phyloP scores from a whole-genome alignment of 2,797 vertebrate genomes.

The Pseudochirops corinnae region DNA sequence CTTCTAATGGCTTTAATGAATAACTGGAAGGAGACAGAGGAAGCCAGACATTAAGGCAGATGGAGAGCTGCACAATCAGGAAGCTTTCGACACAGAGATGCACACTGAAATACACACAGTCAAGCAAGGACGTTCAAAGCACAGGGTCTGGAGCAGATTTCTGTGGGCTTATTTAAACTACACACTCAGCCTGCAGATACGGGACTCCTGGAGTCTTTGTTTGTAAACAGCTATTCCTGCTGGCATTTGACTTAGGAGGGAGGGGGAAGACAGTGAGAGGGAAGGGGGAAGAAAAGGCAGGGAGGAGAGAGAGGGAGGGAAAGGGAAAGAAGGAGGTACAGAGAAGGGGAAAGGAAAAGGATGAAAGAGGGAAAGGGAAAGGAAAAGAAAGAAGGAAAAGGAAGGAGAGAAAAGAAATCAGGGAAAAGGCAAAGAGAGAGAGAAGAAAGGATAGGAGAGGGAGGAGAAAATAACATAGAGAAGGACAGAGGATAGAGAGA shows the following conservation, averaged over 20 bases:
- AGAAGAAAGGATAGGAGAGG: background rate
- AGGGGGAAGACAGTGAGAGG: background rate
- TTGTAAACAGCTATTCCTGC: slow-evolving; percentile 85
- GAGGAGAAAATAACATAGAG: background rate
- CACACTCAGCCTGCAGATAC: slow-evolving; percentile 68
- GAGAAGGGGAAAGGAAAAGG: background rate
- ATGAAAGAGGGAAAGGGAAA: background rate
- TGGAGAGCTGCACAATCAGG: slow-evolving; percentile 56
- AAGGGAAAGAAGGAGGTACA: slow-evolving; percentile 12
- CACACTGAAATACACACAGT: background rate
- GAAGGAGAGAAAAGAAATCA: background rate
- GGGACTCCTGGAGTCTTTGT: slow-evolving; percentile 77
- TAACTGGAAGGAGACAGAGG: slow-evolving; percentile 55
- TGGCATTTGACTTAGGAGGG: slow-evolving; percentile 70
- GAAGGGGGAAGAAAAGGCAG: slow-evolving; percentile 10
- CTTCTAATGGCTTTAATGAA: slow-evolving; percentile 36
- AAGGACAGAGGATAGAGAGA: background rate
- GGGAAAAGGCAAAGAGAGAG: background rate
- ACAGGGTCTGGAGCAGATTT: slow-evolving; percentile 3
- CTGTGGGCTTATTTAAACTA: slow-evolving; percentile 48
- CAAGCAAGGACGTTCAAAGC: slow-evolving; percentile 7
- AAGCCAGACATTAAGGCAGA: slow-evolving; percentile 46
- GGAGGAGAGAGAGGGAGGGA: slow-evolving; percentile 60
- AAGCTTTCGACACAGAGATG: slow-evolving; percentile 18
- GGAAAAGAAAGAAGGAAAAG: background rate